These are phyloP conservation scores for Corydoras maculifer DNA, from an alignment of 2,113 vertebrate genomes.

Conservation along the genomic window DNA sequence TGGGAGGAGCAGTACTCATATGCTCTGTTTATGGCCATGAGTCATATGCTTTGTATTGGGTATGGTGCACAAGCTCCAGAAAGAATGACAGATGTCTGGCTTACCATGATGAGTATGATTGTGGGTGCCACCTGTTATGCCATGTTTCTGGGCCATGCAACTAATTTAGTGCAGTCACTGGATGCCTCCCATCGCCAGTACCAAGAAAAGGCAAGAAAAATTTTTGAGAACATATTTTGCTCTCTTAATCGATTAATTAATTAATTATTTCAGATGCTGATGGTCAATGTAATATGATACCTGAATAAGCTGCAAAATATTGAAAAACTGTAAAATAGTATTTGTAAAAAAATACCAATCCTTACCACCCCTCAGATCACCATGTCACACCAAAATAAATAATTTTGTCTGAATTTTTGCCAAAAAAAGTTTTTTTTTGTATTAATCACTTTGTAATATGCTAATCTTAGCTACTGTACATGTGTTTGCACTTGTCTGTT, in stretches of 20 bases:
- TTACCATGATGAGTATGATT: conserved; percentile 97
- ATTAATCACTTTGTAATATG: too few species aligned
- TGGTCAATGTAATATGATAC: too few species aligned
- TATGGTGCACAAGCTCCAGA: conserved; percentile 89
- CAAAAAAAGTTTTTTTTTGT: too few species aligned
- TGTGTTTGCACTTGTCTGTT: conserved; percentile 38
- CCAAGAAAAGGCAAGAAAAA: conserved; percentile 85
- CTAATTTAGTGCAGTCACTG: conserved; percentile 89
- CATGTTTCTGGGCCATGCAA: conserved; percentile 95
- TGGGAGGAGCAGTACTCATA: conserved; percentile 97
- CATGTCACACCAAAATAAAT: not conserved
- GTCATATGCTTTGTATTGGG: conserved; percentile 72
- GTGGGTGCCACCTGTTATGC: conserved; percentile 78
- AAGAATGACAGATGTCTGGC: conserved; percentile 88
- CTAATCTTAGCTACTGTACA: too few species aligned
- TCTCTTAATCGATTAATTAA: not conserved
- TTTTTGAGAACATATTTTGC: not conserved
- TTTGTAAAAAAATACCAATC: too few species aligned
- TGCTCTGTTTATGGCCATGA: conserved; percentile 80
- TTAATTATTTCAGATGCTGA: too few species aligned
- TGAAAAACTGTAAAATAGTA: not conserved
- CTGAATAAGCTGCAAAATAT: not conserved
- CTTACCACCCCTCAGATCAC: not conserved
- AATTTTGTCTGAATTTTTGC: not conserved
- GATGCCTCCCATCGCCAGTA: conserved; percentile 91